Percentiles rank a stretch among this genome's conserved stretches.
Conservation (phyloP, 2,888 invertebrate species). For the Cantharis lateralis region DNA sequence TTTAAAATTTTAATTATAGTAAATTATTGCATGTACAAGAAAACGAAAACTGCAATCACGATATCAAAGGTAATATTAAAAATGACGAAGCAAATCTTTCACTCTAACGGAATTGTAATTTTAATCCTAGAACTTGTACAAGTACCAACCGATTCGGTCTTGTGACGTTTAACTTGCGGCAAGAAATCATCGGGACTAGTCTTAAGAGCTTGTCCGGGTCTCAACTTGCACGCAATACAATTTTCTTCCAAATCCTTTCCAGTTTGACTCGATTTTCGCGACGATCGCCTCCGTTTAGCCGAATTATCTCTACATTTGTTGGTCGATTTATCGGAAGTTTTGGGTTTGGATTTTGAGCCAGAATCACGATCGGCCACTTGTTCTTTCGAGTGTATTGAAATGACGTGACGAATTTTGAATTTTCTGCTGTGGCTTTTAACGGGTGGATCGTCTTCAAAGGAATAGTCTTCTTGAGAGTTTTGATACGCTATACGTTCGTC, state of each 20-base stretch:
- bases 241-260: not conserved
- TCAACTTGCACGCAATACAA: not conserved
- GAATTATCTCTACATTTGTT: not conserved
- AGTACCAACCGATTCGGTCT: not conserved
- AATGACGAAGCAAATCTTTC: not conserved
- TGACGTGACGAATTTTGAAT: not conserved
- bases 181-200: conserved; percentile 19
- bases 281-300: not conserved
- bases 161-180: not conserved
- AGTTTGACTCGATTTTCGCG: not conserved
- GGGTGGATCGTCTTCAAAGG: not conserved
- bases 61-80: not conserved
- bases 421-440: not conserved
- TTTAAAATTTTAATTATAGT: conserved; percentile 1
- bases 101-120: not conserved
- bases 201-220: conserved; percentile 16
- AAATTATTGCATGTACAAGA: not conserved
- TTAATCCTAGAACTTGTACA: not conserved
- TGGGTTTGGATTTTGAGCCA: not conserved
- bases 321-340: not conserved
- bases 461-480: not conserved
- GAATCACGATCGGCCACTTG: not conserved
- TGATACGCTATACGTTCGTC: not conserved
- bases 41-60: not conserved
- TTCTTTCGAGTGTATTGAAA: not conserved